phyloP scores from a whole-genome alignment of 2,888 invertebrate species.

The Drosophila ezoana region DNA sequence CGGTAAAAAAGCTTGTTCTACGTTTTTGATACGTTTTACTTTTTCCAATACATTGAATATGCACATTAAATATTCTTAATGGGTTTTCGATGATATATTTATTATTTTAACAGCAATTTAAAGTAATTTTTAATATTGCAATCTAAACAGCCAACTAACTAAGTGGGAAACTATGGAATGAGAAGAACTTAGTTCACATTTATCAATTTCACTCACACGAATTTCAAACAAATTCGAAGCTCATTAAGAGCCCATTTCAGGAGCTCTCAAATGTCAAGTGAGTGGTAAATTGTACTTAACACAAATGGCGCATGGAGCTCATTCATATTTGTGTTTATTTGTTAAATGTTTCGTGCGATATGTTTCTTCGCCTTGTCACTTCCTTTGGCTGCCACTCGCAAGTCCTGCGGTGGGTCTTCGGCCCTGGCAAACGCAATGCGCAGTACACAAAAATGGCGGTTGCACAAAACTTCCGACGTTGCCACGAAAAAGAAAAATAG shows the following conservation, averaged over 20 bases:
- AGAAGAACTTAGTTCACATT: not conserved
- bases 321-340: conserved; percentile 54
- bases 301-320: conserved; percentile 35
- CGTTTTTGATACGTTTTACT: too few relatives aligned
- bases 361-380: conserved; percentile 26
- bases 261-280: conserved; percentile 27
- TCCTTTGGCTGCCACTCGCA: conserved; percentile 7
- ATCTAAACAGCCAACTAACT: not conserved
- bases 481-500: conserved; percentile 29
- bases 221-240: conserved; percentile 14
- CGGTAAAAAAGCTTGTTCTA: too few relatives aligned
- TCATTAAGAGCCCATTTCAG: conserved; percentile 41
- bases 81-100: too few relatives aligned
- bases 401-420: conserved; percentile 2
- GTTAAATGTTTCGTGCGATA: conserved; percentile 38
- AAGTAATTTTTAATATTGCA: too few relatives aligned
- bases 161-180: too few relatives aligned
- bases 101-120: too few relatives aligned
- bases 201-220: not conserved
- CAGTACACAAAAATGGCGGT: conserved; percentile 62
- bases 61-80: too few relatives aligned
- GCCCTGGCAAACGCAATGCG: conserved; percentile 32
- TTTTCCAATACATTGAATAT: too few relatives aligned
- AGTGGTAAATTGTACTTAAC: conserved; percentile 34
- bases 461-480: conserved; percentile 69